phyloP scores from a whole-genome alignment of 2,797 vertebrate genomes.

The Gambelia wislizenii region DNA sequence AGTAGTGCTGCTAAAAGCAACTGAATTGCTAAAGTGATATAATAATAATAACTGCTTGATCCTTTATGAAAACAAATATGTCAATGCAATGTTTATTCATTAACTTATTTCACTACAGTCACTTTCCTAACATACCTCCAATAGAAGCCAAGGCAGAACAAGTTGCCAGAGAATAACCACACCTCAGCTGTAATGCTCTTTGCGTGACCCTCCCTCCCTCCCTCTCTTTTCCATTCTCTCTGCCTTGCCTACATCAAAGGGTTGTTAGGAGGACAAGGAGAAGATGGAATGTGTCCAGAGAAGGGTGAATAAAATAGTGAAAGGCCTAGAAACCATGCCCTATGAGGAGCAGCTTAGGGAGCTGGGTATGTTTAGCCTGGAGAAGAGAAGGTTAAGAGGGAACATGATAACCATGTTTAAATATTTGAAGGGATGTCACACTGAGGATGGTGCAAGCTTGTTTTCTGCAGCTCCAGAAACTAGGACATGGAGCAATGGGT shows the following conservation, averaged over 20 bases:
- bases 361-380: no score
- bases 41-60: not conserved
- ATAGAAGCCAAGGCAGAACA: not conserved
- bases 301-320: no score
- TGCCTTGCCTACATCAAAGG: not conserved
- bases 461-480: no score
- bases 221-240: not conserved
- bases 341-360: no score
- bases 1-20: not conserved
- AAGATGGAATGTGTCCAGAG: no score
- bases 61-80: not conserved
- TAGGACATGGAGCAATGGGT: no score
- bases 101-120: not conserved
- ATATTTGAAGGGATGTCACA: no score
- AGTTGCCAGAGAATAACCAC: not conserved
- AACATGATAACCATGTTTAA: no score
- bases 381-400: no score
- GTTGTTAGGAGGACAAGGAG: not conserved
- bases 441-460: no score
- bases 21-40: not conserved
- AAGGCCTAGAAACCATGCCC: no score
- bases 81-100: not conserved
- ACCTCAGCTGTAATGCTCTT: not conserved
- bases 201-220: not conserved
- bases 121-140: not conserved